These are phyloP conservation scores for Diadegma fenestrale DNA, from an alignment of 2,888 invertebrate genomes.

Conservation along the genomic window DNA sequence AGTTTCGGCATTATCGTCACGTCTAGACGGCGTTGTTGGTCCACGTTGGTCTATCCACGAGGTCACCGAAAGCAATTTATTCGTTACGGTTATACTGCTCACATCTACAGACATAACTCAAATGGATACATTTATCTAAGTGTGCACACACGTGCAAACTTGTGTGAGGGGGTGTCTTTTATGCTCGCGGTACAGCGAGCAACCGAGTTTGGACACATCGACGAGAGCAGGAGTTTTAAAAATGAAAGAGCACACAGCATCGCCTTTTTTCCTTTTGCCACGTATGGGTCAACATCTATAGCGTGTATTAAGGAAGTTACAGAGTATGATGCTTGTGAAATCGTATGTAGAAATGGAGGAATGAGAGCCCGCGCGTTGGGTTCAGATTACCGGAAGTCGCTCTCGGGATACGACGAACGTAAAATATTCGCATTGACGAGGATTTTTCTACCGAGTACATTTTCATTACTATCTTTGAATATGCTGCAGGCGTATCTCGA, in stretches of 20 bases:
- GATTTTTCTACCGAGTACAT: not conserved
- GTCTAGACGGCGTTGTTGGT: slow-evolving; percentile 66
- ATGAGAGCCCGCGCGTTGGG: not conserved
- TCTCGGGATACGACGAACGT: not conserved
- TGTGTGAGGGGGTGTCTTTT: not conserved
- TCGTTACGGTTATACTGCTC: slow-evolving; percentile 50
- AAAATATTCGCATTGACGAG: slow-evolving; percentile 16
- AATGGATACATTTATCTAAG: not conserved
- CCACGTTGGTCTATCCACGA: slow-evolving; percentile 35
- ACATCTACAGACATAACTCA: slow-evolving; percentile 20
- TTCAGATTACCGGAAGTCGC: not conserved
- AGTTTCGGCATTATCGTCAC: slow-evolving; percentile 70
- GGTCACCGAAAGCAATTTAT: slow-evolving; percentile 68
- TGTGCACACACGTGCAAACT: not conserved
- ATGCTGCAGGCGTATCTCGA: not conserved
- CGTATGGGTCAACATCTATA: not conserved
- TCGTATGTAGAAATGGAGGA: slow-evolving; percentile 5
- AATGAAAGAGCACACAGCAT: slow-evolving; percentile 61
- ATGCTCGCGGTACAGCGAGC: slow-evolving; percentile 34
- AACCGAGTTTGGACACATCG: slow-evolving; percentile 65
- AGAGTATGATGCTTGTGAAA: slow-evolving; percentile 13
- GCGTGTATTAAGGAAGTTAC: not conserved
- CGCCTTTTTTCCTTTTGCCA: slow-evolving; percentile 4
- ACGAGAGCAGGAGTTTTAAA: slow-evolving; percentile 67
- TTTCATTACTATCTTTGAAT: not conserved